These are phyloP conservation scores for Tethya wilhelma DNA, from an alignment of 37 sponge, comb jelly and placozoan genomes.

Conservation along the genomic window DNA sequence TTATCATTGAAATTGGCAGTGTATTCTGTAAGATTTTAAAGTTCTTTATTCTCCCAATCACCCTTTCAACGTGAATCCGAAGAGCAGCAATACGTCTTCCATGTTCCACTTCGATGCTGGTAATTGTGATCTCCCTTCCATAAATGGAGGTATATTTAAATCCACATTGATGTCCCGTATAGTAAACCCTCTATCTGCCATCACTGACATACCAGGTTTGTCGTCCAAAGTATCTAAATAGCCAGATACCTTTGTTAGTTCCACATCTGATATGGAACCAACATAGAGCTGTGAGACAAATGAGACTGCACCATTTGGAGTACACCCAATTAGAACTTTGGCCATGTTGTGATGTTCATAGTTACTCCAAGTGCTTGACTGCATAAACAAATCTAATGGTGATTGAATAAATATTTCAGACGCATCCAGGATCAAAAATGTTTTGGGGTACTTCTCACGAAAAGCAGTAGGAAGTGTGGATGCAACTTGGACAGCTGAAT, in stretches of 20 bases:
- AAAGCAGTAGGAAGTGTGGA: too few relatives aligned
- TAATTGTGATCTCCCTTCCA: slow-evolving; percentile 50
- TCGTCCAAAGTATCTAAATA: slow-evolving; percentile 25
- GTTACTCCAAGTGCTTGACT: slow-evolving; percentile 10
- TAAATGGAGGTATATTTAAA: slow-evolving; percentile 68
- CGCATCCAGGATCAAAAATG: too few relatives aligned
- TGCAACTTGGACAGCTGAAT: too few relatives aligned
- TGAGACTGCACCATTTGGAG: slow-evolving; percentile 8
- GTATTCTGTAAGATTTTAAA: slow-evolving; percentile 42
- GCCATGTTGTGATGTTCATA: slow-evolving; percentile 1
- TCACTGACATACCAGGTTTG: slow-evolving; percentile 57
- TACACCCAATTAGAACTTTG: slow-evolving; percentile 6
- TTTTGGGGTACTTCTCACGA: too few relatives aligned
- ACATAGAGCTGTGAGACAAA: slow-evolving; percentile 39
- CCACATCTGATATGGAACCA: slow-evolving; percentile 55
- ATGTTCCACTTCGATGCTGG: slow-evolving; percentile 33
- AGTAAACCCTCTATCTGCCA: slow-evolving; percentile 73
- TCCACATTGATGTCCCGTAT: slow-evolving; percentile 52
- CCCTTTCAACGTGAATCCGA: slow-evolving; percentile 70
- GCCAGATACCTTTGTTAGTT: slow-evolving; percentile 31
- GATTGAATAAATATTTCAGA: too few relatives aligned
- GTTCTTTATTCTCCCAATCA: slow-evolving; percentile 47
- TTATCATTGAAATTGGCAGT: slow-evolving; percentile 46
- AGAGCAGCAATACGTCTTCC: slow-evolving; percentile 57
- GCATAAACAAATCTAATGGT: slow-evolving; percentile 5